Evolutionary conservation across 2,797 vertebrate genomes (phyloP), one percentile per base, ranked within the genome.

Genomic region (Chelidonichthys spinosus): DNA sequence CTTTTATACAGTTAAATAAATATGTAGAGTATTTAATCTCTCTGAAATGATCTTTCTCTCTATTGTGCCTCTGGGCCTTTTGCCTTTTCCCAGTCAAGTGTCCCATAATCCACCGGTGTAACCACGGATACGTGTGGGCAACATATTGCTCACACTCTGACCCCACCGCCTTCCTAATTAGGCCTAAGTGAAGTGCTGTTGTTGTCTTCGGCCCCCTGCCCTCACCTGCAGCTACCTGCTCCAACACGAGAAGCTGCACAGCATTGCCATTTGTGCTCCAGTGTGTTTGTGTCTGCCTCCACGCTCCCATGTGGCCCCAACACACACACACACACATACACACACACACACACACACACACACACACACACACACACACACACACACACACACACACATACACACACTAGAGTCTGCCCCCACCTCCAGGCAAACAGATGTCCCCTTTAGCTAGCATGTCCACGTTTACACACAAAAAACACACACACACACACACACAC

Each of bases 371-470:
- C 60, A 63, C 15, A 65, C 62, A 63, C 53, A 42, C 39, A 60
- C 49, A 72, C 63, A 61, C 53, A 62, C 63, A 69, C 60, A 65
- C 58, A 37, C 5, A 18, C 11, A 59, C 55, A 39, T 9, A 39
- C 4, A 2, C 53, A 40, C 37, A 8, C 82, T 63, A 74, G 80
- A 72, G 70, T 69, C 71, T 85, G 88, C 87, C 89, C 93, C 89
- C 84, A 69, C 89, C 81, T 85, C 77, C 63, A 87, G 89, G 92
- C 92, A 91, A 93, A 93, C 94, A 93, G 92, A 94, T 94, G 93
- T 90, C 92, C 89, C 91, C 83, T 53, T 77, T 52, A 76, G 82
- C 78, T 46, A 72, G 47, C 73, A 84, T 68, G 78, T 79, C 77
- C 61, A 17, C 70, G 55, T 61, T 60, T 40, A 66, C 78, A 84